These are phyloP conservation scores for Macquaria ambigua DNA, from an alignment of 2,113 vertebrate species.

Conservation along the genomic window DNA sequence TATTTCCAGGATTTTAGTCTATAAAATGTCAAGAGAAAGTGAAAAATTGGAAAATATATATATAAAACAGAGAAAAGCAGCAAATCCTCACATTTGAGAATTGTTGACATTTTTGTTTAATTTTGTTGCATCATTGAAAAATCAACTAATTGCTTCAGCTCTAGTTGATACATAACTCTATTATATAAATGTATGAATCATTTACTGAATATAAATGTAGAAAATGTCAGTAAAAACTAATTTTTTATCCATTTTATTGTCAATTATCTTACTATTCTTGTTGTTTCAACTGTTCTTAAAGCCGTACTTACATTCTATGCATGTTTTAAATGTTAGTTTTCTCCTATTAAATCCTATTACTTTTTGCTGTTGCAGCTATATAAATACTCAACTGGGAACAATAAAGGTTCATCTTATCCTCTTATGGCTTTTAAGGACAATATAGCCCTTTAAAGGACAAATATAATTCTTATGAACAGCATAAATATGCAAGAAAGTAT, in stretches of 20 bases:
- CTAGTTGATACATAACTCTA: too few relatives aligned
- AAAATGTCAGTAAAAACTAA: background rate
- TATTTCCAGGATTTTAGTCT: background rate
- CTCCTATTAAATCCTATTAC: background rate
- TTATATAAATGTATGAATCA: background rate
- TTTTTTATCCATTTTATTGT: background rate
- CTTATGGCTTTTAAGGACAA: constrained; percentile 17
- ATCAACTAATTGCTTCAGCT: background rate
- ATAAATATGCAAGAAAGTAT: constrained; percentile 1
- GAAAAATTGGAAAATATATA: background rate
- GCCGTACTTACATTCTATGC: constrained; percentile 4
- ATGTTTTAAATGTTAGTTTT: background rate
- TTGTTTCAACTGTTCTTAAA: constrained; percentile 4
- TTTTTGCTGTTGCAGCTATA: constrained; percentile 4
- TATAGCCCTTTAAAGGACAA: constrained; percentile 1
- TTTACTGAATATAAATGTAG: background rate
- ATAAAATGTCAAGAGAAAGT: background rate
- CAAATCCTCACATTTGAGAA: background rate
- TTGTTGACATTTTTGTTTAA: background rate
- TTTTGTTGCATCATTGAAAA: background rate
- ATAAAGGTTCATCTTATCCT: constrained; percentile 1
- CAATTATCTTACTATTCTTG: background rate
- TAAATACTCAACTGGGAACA: constrained; percentile 2
- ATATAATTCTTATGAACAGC: constrained; percentile 14
- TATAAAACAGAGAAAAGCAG: background rate